phyloP scores from a whole-genome alignment of 2,888 invertebrate genomes.

The Nomada lathburiana region DNA sequence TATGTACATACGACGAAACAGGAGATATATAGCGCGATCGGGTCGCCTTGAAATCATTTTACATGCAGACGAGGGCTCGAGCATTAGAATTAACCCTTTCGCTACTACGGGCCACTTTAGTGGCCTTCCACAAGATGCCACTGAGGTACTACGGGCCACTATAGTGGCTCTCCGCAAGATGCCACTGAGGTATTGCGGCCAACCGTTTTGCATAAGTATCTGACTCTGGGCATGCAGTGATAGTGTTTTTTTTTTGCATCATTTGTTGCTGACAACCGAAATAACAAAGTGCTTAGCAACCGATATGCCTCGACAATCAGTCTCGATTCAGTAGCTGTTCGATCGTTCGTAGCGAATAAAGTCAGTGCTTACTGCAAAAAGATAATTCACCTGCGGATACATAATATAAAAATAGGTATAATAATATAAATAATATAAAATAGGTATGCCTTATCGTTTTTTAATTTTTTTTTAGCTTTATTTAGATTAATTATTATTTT shows the following conservation, averaged over 20 bases:
- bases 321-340: too few relatives aligned
- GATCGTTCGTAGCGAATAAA: background rate
- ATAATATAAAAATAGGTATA: too few relatives aligned
- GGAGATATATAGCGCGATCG: too few relatives aligned
- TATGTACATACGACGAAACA: too few relatives aligned
- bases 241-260: background rate
- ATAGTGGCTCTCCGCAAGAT: background rate
- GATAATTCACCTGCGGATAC: too few relatives aligned
- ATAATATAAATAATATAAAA: background rate
- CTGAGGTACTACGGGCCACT: background rate
- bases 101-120: conserved; percentile 9
- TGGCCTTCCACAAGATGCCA: background rate
- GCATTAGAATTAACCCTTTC: too few relatives aligned
- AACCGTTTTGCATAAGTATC: conserved; percentile 1
- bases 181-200: background rate
- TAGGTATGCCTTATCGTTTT: conserved; percentile 32
- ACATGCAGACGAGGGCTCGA: too few relatives aligned
- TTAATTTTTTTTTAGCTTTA: conserved; percentile 1
- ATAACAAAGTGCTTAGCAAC: too few relatives aligned
- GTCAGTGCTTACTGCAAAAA: background rate
- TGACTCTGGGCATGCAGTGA: background rate
- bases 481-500: conserved; percentile 1
- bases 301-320: too few relatives aligned
- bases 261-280: background rate
- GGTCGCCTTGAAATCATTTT: too few relatives aligned